Percentiles rank a stretch among this genome's conserved stretches.
These are phyloP conservation scores for Chromoteleia sp. DNA, from an alignment of 2,888 invertebrate species.

Conservation along the genomic window DNA sequence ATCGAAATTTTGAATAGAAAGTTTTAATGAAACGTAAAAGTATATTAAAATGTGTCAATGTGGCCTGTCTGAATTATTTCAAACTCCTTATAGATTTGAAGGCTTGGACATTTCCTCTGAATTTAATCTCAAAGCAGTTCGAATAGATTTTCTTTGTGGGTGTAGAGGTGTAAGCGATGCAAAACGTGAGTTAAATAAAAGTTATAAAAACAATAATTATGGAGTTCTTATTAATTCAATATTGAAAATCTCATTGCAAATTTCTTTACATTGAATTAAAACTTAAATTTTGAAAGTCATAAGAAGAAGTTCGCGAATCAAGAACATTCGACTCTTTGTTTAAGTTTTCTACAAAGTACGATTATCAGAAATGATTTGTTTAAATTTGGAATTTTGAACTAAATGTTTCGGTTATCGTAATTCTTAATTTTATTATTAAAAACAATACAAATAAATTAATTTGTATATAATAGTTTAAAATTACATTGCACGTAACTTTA, in stretches of 20 bases:
- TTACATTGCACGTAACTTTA: slow-evolving; percentile 54
- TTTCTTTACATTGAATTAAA: neutral
- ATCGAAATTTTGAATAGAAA: slow-evolving; percentile 5
- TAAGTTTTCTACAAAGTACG: too few relatives aligned
- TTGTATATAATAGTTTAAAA: slow-evolving; percentile 46
- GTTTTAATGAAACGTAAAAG: slow-evolving; percentile 25
- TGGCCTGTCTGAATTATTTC: slow-evolving; percentile 29
- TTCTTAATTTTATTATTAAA: slow-evolving; percentile 2
- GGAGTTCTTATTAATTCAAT: neutral
- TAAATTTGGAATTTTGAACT: neutral
- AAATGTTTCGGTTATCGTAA: slow-evolving; percentile 4
- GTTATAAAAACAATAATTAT: slow-evolving; percentile 10
- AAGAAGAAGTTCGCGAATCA: too few relatives aligned
- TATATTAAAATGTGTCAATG: slow-evolving; percentile 35
- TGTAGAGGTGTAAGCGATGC: neutral
- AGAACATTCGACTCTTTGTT: too few relatives aligned
- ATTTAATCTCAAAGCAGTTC: slow-evolving; percentile 24
- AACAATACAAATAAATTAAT: slow-evolving; percentile 36
- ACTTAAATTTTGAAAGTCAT: too few relatives aligned
- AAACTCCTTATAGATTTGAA: slow-evolving; percentile 29
- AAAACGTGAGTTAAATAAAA: slow-evolving; percentile 13
- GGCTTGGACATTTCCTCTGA: slow-evolving; percentile 19
- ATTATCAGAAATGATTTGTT: too few relatives aligned
- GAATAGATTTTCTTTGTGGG: slow-evolving; percentile 6
- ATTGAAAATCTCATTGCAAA: neutral